Evolutionary conservation across 2,888 invertebrate genomes (phyloP), one percentile per base, ranked within the genome.

Genomic region (Phaedon cochleariae): DNA sequence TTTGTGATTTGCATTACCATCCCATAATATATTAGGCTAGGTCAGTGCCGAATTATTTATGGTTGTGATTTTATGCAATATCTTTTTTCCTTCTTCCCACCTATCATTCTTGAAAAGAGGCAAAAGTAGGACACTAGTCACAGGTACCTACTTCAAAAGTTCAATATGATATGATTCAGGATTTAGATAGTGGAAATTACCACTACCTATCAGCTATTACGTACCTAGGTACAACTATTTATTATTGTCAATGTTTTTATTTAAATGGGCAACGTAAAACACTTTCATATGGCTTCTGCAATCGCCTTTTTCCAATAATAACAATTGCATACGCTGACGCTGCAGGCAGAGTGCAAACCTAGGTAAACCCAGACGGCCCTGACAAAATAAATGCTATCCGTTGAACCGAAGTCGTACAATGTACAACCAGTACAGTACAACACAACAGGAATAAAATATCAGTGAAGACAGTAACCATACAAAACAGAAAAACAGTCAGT

Each of bases 11-110:
- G 1, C 12, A n/a, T 41, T n/a, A 10, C 15, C 1, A 15, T 15
- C 41, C 41, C 3, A 41, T 41, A 2, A 31, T 59, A 58, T 22
- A 29, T 67, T 72, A 70, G 70, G 72, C 69, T 72, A 72, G 72
- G 72, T 72, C 67, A 66, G 64, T 63, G 48, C 48, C 63, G 59
- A 41, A 20, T 37, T 15, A 18, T 9, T 2, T 49, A 18, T 49
- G 18, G n/a, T 20, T 18, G 12, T 22, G n/a, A 12, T n/a, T 20
- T 6, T 9, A 9, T 10, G 1, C 12, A 51, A 26, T 26, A 1
- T 51, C 20, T 51, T 21, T 53, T 5, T 29, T 15, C 3, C 4
- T 41, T 41, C 12, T 3, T 3, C 5, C 5, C 4, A 10, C n/a
- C n/a, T 41, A 17, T 12, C 41, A n/a, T 10, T 4, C 17, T 41